These are phyloP conservation scores for Manduca sexta DNA, from an alignment of 1,140 invertebrate species.

Conservation along the genomic window DNA sequence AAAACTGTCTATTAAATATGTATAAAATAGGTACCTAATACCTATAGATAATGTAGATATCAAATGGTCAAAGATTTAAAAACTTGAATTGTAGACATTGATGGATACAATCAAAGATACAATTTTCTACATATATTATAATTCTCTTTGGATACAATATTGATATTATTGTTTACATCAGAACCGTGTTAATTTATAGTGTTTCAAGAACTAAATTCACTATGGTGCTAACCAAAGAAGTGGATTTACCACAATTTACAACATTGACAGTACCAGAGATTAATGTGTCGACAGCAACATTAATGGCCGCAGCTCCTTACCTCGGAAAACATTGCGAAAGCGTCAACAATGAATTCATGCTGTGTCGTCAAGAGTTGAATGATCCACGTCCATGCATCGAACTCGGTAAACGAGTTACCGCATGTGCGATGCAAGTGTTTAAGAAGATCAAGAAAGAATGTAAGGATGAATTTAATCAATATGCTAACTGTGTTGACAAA, in stretches of 20 bases:
- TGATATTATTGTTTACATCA: too few species aligned
- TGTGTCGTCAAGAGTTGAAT: conserved; percentile 86
- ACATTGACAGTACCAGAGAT: conserved; percentile 89
- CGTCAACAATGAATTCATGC: conserved; percentile 95
- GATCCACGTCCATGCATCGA: conserved; percentile 91
- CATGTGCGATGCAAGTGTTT: conserved; percentile 92
- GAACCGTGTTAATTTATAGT: too few species aligned
- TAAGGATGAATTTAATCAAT: conserved; percentile 86
- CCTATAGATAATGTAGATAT: too few species aligned
- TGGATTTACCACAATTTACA: conserved; percentile 82
- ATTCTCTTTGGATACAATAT: too few species aligned
- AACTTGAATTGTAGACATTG: too few species aligned
- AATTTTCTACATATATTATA: too few species aligned
- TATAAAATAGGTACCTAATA: too few species aligned
- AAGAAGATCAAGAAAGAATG: conserved; percentile 89
- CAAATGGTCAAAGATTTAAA: too few species aligned
- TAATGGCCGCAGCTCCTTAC: conserved; percentile 89
- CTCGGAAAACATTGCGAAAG: conserved; percentile 92
- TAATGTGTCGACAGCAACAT: conserved; percentile 83
- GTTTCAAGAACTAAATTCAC: background rate
- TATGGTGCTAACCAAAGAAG: conserved; percentile 82
- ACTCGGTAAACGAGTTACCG: conserved; percentile 93
- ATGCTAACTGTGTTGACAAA: conserved; percentile 91
- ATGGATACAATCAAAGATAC: too few species aligned
- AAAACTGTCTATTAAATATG: too few species aligned